Base-by-base conservation (phyloP, 2,797 vertebrate genomes). In the Epinephelus malabaricus region DNA sequence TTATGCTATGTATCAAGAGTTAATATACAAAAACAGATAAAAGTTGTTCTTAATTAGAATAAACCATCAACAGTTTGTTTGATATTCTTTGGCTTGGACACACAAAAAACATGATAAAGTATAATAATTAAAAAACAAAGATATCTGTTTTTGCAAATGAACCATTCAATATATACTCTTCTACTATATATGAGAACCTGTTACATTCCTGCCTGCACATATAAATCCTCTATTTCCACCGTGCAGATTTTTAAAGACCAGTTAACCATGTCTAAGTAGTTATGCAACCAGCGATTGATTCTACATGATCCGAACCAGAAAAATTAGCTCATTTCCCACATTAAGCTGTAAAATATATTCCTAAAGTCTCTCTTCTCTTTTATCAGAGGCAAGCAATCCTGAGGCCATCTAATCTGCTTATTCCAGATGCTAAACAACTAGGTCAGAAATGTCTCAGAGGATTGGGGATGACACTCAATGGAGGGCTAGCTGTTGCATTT, bases 361-460 rank as follows among this genome's bases (percentile, higher is more conserved):
- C 17, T 15, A 11, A n/a, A 5, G 30, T 54, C 17, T 78, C 45
- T 27, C 2, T 30, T 69, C 49, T 68, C 53, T 21, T 49, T 30
- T 40, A 69, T 68, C 51, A 55, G 38, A 51, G 21, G 34, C 4
- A 69, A 78, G 27, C 8, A 18, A 56, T 67, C 34, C 49, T 60
- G 25, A 68, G 27, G 25, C 40, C n/a, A 67, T 80, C 56, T 73
- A 86, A 87, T 86, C 70, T 60, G 17, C 72, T 86, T 80, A 90
- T 73, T 82, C 62, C 69, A 89, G 66, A 76, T 79, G 64, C 74
- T 81, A 51, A 85, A 84, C 85, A 87, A 86, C 67, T 81, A 81
- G 82, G 81, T 88, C 84, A 90, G 43, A 82, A 82, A 82, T 63
- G 65, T 77, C 82, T 78, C 54, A 47, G 59, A 78, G 77, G 65